phyloP scores from a whole-genome alignment of 1,140 invertebrate species.

The Pygmarrhopalites habei region DNA sequence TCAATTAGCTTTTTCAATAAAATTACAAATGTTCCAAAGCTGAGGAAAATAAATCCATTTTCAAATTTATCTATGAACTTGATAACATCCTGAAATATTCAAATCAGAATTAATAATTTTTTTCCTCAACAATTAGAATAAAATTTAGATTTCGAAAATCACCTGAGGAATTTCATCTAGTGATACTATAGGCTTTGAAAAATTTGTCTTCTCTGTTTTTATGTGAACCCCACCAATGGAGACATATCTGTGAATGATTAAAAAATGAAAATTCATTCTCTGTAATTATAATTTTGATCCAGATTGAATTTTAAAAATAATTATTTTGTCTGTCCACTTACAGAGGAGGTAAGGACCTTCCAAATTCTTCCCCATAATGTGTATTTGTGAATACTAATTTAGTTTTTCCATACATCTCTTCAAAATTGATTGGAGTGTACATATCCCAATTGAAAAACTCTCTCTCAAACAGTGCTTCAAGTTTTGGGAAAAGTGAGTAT shows the following conservation, averaged over 20 bases:
- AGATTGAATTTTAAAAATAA: too few relatives aligned
- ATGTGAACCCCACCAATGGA: slow-evolving; percentile 20
- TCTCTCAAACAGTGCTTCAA: slow-evolving; percentile 8
- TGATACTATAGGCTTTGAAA: background rate
- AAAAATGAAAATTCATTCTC: too few relatives aligned
- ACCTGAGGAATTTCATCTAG: background rate
- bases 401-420: slow-evolving; percentile 11
- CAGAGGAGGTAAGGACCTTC: slow-evolving; percentile 26
- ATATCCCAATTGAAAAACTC: slow-evolving; percentile 1
- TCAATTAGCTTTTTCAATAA: slow-evolving; percentile 6
- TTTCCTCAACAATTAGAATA: background rate
- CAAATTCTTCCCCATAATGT: slow-evolving; percentile 28
- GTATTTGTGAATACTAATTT: slow-evolving; percentile 27
- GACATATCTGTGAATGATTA: too few relatives aligned
- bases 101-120: background rate
- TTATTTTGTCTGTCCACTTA: too few relatives aligned
- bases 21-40: slow-evolving; percentile 19
- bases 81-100: slow-evolving; percentile 17
- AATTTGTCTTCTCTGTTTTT: background rate
- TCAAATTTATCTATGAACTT: slow-evolving; percentile 17
- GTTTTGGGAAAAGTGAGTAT: slow-evolving; percentile 2
- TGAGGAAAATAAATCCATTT: slow-evolving; percentile 28
- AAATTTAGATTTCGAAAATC: background rate
- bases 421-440: slow-evolving; percentile 3
- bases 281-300: too few relatives aligned